Conservation (phyloP, 2,888 invertebrate genomes). For the Arge pagana region DNA sequence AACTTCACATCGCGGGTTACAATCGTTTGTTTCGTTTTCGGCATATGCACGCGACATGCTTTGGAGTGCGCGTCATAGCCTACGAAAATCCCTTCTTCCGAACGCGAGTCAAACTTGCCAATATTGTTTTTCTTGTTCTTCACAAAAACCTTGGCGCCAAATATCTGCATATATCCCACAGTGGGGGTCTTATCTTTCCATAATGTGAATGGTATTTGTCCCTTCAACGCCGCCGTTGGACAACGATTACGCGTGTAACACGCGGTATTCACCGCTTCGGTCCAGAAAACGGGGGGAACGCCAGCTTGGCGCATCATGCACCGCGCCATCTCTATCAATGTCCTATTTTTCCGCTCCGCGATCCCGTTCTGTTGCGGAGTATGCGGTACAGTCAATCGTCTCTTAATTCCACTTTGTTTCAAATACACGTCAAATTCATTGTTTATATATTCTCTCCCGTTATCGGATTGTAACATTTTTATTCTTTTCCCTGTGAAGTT, state of each 20-base stretch:
- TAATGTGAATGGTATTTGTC: neutral
- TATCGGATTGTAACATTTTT: constrained; percentile 35
- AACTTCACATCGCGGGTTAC: constrained; percentile 24
- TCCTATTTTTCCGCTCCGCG: constrained; percentile 40
- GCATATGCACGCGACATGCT: constrained; percentile 11
- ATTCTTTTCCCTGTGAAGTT: constrained; percentile 30
- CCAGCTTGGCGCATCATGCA: constrained; percentile 20
- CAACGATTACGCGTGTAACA: constrained; percentile 3
- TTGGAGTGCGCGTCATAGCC: constrained; percentile 20
- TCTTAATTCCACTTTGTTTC: constrained; percentile 35
- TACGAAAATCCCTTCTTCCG: constrained; percentile 15
- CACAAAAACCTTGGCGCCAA: constrained; percentile 11
- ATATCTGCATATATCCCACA: neutral
- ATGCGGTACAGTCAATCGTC: constrained; percentile 37
- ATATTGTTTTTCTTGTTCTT: constrained; percentile 16
- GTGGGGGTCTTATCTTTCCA: constrained; percentile 5
- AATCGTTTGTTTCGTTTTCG: constrained; percentile 4
- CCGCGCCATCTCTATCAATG: constrained; percentile 32
- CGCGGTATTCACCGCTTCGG: constrained; percentile 12
- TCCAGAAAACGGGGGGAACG: constrained; percentile 9
- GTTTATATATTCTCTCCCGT: constrained; percentile 34
- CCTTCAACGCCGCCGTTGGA: constrained; percentile 7
- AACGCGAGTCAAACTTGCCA: constrained; percentile 20
- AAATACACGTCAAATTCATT: constrained; percentile 34
- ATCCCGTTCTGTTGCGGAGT: constrained; percentile 45